phyloP scores from a whole-genome alignment of 2,888 invertebrate genomes.

The Pegoplata infirma region DNA sequence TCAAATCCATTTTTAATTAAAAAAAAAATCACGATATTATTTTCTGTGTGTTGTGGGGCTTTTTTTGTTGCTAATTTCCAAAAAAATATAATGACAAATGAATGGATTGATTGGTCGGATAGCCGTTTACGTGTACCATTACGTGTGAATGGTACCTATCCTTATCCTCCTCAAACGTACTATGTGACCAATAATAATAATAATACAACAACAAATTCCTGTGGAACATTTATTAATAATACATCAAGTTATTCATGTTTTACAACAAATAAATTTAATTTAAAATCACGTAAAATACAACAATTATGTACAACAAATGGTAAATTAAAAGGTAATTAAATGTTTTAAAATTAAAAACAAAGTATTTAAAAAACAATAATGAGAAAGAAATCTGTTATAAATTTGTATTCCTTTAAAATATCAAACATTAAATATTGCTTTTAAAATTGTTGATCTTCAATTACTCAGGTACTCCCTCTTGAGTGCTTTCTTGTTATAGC shows the following conservation, averaged over 20 bases:
- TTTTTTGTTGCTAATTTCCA: too few species aligned
- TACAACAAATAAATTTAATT: conserved; percentile 69
- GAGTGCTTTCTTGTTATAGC: too few species aligned
- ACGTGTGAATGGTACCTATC: conserved; percentile 72
- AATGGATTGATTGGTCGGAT: conserved; percentile 78
- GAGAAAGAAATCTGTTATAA: too few species aligned
- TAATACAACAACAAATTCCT: neutral
- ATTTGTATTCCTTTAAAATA: too few species aligned
- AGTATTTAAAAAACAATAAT: too few species aligned
- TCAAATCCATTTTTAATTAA: too few species aligned
- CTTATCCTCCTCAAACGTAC: conserved; percentile 68
- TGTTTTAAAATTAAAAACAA: too few species aligned
- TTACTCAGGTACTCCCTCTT: too few species aligned
- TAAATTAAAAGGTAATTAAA: conserved; percentile 70
- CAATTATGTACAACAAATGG: conserved; percentile 70
- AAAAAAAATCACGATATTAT: too few species aligned
- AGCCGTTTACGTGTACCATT: conserved; percentile 75
- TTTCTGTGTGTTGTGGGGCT: too few species aligned
- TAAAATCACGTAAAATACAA: conserved; percentile 72
- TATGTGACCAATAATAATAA: conserved; percentile 49
- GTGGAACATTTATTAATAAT: conserved; percentile 38
- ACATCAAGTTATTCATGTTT: conserved; percentile 58
- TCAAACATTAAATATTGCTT: too few species aligned
- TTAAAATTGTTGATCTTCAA: too few species aligned
- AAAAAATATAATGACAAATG: conserved; percentile 74